These are phyloP conservation scores for Pyrocoelia pectoralis DNA, from an alignment of 2,888 invertebrate species.

Conservation along the genomic window DNA sequence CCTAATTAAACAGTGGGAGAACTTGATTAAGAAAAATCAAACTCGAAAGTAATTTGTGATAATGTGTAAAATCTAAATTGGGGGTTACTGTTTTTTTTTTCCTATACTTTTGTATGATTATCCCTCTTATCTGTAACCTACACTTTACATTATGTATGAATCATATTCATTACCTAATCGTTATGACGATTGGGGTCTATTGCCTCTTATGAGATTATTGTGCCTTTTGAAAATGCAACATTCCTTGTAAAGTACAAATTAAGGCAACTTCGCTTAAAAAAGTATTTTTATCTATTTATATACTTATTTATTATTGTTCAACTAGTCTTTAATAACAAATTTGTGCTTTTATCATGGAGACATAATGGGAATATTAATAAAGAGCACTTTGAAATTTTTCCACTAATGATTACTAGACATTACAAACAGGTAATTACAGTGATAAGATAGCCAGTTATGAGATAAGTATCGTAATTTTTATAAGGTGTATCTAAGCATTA, in stretches of 20 bases:
- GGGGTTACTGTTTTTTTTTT: background rate
- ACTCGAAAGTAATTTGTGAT: constrained; percentile 41
- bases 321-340: background rate
- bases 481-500: too few relatives aligned
- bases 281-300: background rate
- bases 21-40: constrained; percentile 72
- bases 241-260: background rate
- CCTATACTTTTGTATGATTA: too few relatives aligned
- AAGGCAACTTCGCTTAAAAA: background rate
- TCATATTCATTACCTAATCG: too few relatives aligned
- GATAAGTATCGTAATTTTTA: too few relatives aligned
- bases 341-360: too few relatives aligned
- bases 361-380: too few relatives aligned
- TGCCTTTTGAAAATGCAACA: background rate
- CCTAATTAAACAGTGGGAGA: constrained; percentile 84
- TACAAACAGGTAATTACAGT: too few relatives aligned
- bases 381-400: too few relatives aligned
- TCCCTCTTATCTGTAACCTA: too few relatives aligned
- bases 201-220: background rate
- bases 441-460: too few relatives aligned
- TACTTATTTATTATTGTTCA: background rate
- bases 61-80: background rate
- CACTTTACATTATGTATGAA: too few relatives aligned
- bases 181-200: background rate
- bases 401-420: too few relatives aligned